Base-by-base conservation (phyloP, 2,888 invertebrate genomes). In the Mantis religiosa region DNA sequence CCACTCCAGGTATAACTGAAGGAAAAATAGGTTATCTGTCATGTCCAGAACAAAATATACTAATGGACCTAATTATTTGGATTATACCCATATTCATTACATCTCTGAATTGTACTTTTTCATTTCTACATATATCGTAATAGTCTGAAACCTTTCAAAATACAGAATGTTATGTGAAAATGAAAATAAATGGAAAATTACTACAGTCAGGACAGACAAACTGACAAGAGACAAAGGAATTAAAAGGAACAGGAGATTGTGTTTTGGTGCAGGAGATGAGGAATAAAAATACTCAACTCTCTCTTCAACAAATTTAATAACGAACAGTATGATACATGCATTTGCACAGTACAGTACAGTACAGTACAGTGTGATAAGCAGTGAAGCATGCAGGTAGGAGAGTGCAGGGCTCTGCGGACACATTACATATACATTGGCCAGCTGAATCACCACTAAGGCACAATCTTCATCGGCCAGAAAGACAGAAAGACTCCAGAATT, bases 381-480 rank as follows among this genome's bases (percentile, higher is more conserved):
- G 90, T 90, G 90, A 85, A 87, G 89, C 90, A 90, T 90, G 90
- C 90, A 90, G 89, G 89, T 89, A 84, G 27, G 89, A 47, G 28
- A 47, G 89, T 87, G 89, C 90, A 88, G 87, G 84, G 87, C 88
- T 87, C 82, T n/a, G 47, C 85, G 87, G 54, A 54, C 71, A 87
- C 84, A 84, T 85, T 85, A 85, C 87, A 86, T 82, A 87, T 83
- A 84, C 20, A 85, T 81, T 84, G 47, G 83, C 86, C 89, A 89
- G 89, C 89, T 85, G 90, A 89, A 85, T 89, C 88, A 90, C 90
- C 89, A 88, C 89, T 90, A 90, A 90, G 90, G 90, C 90, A 90
- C 90, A 90, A 89, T 90, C 89, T 89, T 89, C 86, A 89, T 89
- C 89, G 90, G 90, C 90, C 90, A 88, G 89, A 89, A 87, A 88